Evolutionary conservation across 1,140 invertebrate genomes (phyloP), one percentile per base, ranked within the genome.

Genomic region (Drosophila mayri): DNA sequence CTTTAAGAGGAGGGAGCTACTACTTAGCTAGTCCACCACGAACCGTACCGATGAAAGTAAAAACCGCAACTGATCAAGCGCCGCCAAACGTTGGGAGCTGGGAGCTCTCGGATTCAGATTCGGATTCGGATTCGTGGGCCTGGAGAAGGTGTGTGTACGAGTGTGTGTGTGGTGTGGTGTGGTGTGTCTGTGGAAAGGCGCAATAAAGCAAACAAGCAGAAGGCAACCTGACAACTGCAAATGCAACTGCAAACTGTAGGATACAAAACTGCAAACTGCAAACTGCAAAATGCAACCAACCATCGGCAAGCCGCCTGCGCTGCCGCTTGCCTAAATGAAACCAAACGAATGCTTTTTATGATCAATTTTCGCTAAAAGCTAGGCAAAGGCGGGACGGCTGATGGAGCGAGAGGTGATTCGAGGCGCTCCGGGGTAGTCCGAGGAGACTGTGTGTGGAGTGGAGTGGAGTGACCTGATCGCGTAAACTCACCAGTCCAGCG

Each of bases 51-150:
- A 92, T 92, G 91, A 91, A 92, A 92, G 91, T 92, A 91, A 92
- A 92, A 92, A 90, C 88, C 87, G 87, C 87, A 82, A 92, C 91
- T 92, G 91, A 91, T 91, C 90, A 91, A 81, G 87, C 87, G 74
- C 81, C 85, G 60, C 70, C 46, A 64, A 52, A 54, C 61, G 57
- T 57, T 61, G 62, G 80, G 49, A 78, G 66, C 54, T 41, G 43
- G 37, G 25, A 49, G 46, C 46, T 28, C 59, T 50, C 47, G 58
- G 55, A 44, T 12, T 55, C 25, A 40, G 67, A 63, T 54, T 71
- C 41, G 58, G 30, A 83, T 59, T 71, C 47, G n/a, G 35, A 47
- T 47, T 47, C 46, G 30, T 50, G 18, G 16, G 32, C 22, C 12
- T 37, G 20, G 32, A 61, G 49, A 40, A 58, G 41, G 46, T 49